A percentile compares a stretch with the other conserved stretches of the same genome.
phyloP scores from a whole-genome alignment of 1,140 invertebrate species.

The Pissodes strobi region DNA sequence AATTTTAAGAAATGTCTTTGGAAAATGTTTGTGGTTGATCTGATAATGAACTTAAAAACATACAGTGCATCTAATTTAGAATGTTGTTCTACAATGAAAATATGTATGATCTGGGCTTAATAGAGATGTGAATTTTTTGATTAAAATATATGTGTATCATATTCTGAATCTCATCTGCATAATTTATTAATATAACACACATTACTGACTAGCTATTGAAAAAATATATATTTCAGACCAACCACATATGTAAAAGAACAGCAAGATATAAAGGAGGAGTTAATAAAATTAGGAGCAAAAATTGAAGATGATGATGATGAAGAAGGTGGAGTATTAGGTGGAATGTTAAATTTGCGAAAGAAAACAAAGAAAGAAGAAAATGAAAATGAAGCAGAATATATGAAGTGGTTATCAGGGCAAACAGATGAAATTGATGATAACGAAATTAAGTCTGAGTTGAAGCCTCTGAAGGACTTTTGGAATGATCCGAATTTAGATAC shows the following conservation, averaged over 20 bases:
- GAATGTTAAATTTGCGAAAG: slow-evolving; percentile 63
- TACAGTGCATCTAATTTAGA: no score
- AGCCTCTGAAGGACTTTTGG: slow-evolving; percentile 84
- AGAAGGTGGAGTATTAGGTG: slow-evolving; percentile 59
- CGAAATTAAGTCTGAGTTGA: slow-evolving; percentile 66
- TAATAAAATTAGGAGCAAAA: slow-evolving; percentile 59
- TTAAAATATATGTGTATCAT: no score
- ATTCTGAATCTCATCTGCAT: no score
- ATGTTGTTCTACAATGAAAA: no score
- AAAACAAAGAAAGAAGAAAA: slow-evolving; percentile 66
- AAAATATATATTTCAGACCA: no score
- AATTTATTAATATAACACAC: no score
- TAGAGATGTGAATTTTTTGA: no score
- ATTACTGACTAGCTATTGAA: slow-evolving; percentile 4
- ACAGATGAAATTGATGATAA: slow-evolving; percentile 67
- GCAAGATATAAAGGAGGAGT: slow-evolving; percentile 69
- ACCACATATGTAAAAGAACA: slow-evolving; percentile 73
- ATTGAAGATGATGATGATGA: slow-evolving; percentile 62
- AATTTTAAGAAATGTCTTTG: no score
- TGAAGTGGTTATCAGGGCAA: slow-evolving; percentile 82
- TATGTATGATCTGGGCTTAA: no score
- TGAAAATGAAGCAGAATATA: slow-evolving; percentile 73
- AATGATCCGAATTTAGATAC: slow-evolving; percentile 77
- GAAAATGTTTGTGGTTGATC: no score
- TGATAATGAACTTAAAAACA: no score